A percentile compares a stretch with the other conserved stretches of the same genome.
Conservation (phyloP, 2,888 invertebrate genomes). For the Brenthis ino region DNA sequence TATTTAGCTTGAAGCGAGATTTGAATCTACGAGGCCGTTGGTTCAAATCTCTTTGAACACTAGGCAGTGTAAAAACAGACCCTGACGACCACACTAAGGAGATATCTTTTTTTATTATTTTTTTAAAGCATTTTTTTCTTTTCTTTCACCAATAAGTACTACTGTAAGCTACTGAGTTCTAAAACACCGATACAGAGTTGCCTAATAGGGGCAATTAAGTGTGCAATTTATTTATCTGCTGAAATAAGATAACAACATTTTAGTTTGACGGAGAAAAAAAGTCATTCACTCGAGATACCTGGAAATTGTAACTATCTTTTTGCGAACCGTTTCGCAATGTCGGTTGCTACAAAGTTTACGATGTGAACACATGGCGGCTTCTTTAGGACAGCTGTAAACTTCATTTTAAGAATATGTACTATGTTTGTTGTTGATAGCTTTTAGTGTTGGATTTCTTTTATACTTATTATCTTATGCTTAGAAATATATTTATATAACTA, state of each 20-base stretch:
- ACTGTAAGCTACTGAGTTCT: no score
- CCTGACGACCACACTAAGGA: no score
- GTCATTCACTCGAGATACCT: conserved; percentile 3
- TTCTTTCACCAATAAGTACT: no score
- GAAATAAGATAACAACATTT: neutral
- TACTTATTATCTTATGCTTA: neutral
- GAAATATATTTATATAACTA: no score
- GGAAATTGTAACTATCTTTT: conserved; percentile 16
- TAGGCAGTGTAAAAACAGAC: no score
- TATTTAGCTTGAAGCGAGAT: no score
- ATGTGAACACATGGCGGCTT: conserved; percentile 12
- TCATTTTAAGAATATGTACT: neutral
- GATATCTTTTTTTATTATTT: no score
- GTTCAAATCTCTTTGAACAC: no score
- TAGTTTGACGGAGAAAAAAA: neutral
- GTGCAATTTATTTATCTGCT: neutral
- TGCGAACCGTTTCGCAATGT: conserved; percentile 18
- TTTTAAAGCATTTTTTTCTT: no score
- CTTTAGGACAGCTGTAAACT: conserved; percentile 2
- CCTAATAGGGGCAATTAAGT: no score
- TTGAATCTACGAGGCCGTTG: no score
- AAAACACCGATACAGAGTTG: no score
- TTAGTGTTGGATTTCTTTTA: neutral
- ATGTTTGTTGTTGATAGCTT: neutral
- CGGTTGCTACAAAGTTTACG: conserved; percentile 21